A percentile compares a stretch with the other conserved stretches of the same genome.
These are phyloP conservation scores for Salmo trutta DNA, from an alignment of 2,797 vertebrate species.

Conservation along the genomic window DNA sequence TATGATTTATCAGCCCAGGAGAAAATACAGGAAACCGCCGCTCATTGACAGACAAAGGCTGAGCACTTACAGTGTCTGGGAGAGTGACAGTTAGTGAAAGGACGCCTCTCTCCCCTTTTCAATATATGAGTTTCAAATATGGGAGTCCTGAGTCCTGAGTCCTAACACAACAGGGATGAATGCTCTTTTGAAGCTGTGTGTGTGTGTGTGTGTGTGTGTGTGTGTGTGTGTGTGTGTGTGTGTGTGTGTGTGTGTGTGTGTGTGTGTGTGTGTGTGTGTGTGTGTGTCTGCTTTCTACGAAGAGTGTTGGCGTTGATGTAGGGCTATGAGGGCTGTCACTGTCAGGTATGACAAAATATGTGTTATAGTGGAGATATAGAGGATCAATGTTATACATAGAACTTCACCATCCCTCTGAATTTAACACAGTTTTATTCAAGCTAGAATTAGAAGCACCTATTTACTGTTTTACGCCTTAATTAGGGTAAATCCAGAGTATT, in stretches of 20 bases:
- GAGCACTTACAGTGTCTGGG: slow-evolving; percentile 42
- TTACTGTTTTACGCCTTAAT: not conserved
- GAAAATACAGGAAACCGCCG: slow-evolving; percentile 21
- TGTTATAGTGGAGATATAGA: not conserved
- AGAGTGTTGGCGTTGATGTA: slow-evolving; percentile 27
- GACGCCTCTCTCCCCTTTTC: no score
- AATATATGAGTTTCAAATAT: no score
- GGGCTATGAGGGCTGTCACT: not conserved
- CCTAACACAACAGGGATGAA: slow-evolving; percentile 23
- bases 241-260: no score
- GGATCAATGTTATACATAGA: not conserved
- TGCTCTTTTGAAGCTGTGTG: not conserved
- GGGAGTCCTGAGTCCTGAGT: no score
- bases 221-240: no score
- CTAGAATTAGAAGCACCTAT: not conserved
- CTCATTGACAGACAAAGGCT: slow-evolving; percentile 33
- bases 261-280: no score
- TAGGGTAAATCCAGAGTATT: not conserved
- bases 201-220: no score
- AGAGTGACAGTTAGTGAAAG: slow-evolving; percentile 14
- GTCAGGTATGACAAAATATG: not conserved
- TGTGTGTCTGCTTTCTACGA: not conserved
- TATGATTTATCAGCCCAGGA: slow-evolving; percentile 42
- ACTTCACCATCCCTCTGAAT: not conserved
- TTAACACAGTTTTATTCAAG: not conserved